Percentiles rank a stretch among this genome's conserved stretches.
Conservation (phyloP, 2,797 vertebrate species). For the Pempheris klunzingeri region DNA sequence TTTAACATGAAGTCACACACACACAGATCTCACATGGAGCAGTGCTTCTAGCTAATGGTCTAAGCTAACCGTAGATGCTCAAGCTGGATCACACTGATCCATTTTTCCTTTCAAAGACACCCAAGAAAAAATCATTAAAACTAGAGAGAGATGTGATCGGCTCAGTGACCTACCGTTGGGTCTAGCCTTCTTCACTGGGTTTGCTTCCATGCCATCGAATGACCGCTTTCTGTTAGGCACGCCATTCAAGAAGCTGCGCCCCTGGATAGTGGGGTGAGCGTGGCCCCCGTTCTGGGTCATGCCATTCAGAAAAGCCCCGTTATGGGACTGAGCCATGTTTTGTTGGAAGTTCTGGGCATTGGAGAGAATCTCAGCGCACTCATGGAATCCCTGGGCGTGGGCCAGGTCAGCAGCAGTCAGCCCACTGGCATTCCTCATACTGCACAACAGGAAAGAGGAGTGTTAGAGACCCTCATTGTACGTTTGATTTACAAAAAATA, state of each 20-base stretch:
- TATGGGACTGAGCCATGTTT: slow-evolving; percentile 89
- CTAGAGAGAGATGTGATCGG: background rate
- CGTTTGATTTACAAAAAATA: slow-evolving; percentile 55
- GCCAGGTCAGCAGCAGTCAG: slow-evolving; percentile 99
- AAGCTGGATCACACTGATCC: background rate
- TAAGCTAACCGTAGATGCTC: background rate
- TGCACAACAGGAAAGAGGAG: slow-evolving; percentile 90
- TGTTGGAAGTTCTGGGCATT: slow-evolving; percentile 94
- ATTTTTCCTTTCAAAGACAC: background rate
- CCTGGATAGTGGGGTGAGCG: slow-evolving; percentile 81
- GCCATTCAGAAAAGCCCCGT: slow-evolving; percentile 88
- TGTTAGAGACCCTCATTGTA: slow-evolving; percentile 85
- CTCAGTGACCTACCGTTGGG: slow-evolving; percentile 83
- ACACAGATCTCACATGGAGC: background rate
- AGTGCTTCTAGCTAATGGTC: background rate
- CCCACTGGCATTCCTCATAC: slow-evolving; percentile 99
- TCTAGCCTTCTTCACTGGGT: slow-evolving; percentile 93
- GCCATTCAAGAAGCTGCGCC: slow-evolving; percentile 85
- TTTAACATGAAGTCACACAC: background rate
- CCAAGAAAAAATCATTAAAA: background rate
- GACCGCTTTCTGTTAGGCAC: slow-evolving; percentile 94
- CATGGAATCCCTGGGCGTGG: slow-evolving; percentile 97
- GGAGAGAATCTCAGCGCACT: slow-evolving; percentile 97
- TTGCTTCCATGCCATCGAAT: slow-evolving; percentile 90
- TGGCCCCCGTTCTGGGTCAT: slow-evolving; percentile 88